A percentile compares a stretch with the other conserved stretches of the same genome.
Conservation (phyloP, 2,113 vertebrate species). For the Halcyon malimbica region DNA sequence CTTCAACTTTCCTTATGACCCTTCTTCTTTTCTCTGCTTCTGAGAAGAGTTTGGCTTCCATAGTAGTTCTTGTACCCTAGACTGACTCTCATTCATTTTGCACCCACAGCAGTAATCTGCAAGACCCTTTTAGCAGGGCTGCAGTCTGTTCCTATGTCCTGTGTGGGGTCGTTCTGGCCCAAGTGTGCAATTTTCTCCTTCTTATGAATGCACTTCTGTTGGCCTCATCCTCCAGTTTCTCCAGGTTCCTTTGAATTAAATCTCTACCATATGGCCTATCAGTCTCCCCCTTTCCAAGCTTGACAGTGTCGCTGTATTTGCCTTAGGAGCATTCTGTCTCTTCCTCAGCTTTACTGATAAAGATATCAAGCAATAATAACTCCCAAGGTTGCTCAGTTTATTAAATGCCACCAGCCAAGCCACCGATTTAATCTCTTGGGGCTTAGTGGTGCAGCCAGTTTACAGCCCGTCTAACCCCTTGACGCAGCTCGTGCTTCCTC, state of each 20-base stretch:
- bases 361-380: background rate
- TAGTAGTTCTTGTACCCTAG: fast-evolving
- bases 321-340: background rate
- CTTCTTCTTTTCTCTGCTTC: background rate
- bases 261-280: fast-evolving
- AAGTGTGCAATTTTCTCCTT: background rate
- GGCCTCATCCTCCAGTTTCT: background rate
- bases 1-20: background rate
- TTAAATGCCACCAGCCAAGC: background rate
- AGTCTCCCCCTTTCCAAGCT: background rate
- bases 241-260: background rate
- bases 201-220: background rate
- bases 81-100: background rate
- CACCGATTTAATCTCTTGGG: background rate
- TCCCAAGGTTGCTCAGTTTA: background rate
- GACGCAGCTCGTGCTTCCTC: background rate
- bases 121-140: background rate
- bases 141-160: no score
- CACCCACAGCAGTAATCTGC: background rate
- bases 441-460: background rate
- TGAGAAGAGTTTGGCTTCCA: background rate
- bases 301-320: background rate
- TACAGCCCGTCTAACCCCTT: background rate
- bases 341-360: background rate
- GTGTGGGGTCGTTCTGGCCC: background rate